Base-by-base conservation (phyloP, 2,888 invertebrate genomes). In the Microplitis deprimator region DNA sequence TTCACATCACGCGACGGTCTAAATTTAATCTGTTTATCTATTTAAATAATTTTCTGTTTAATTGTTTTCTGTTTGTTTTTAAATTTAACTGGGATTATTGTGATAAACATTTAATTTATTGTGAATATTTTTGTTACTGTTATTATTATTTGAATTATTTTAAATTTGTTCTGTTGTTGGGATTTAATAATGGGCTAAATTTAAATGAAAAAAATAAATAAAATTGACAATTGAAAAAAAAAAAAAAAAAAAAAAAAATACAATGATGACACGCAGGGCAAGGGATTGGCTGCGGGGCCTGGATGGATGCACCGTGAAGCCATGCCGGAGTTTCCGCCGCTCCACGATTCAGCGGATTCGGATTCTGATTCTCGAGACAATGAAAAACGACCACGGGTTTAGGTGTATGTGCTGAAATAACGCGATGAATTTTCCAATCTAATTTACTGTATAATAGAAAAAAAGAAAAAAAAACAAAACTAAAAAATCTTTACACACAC, bases 251-350 rank as follows among this genome's bases (percentile, higher is more conserved):
- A 81, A 82, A 77, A 80, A 81, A 83, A 83, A 82, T 80, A 86
- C 50, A 74, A 77, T 77, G 65, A 77, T 77, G 73, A 74, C 77
- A 88, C 87, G 87, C 89, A 89, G 89, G 89, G 89, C 85, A 89
- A 89, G 84, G 83, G 88, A 85, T 85, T 89, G 88, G 83, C 88
- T 83, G 89, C 90, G 85, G 86, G 89, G 86, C 86, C 88, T 82
- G 89, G 80, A 81, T 90, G 90, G 90, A 90, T 90, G 89, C 90
- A 90, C 82, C 90, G 90, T 84, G 90, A 90, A 85, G 87, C 90
- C 82, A 89, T 90, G 80, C 90, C 90, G 78, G 90, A 90, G 85
- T 91, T 90, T 88, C 90, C 90, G 84, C 88, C 90, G 76, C 88
- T 90, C 84, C 90, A 89, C 84, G 82, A 84, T 82, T 83, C 83